A percentile compares a stretch with the other conserved stretches of the same genome.
phyloP scores from a whole-genome alignment of 2,888 invertebrate genomes.

The Ornithoptera priamus region DNA sequence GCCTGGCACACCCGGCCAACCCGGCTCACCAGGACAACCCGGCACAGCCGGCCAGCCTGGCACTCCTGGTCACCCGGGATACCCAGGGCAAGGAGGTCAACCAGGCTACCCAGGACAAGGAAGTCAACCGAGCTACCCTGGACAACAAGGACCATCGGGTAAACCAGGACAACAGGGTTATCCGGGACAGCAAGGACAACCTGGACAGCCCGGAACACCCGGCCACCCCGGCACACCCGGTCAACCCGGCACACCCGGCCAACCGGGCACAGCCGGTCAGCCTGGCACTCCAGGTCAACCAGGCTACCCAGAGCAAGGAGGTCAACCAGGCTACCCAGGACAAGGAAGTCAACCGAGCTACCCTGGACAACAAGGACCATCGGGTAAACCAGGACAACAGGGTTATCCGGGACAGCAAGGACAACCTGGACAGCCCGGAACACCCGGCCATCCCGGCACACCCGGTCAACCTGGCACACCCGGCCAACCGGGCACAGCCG shows the following conservation, averaged over 20 bases:
- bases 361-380: slow-evolving; percentile 36
- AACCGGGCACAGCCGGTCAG: slow-evolving; percentile 34
- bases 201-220: slow-evolving; percentile 41
- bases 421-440: slow-evolving; percentile 35
- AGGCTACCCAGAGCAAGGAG: slow-evolving; percentile 36
- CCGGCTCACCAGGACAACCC: slow-evolving; percentile 37
- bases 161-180: slow-evolving; percentile 47
- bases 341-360: slow-evolving; percentile 38
- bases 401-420: slow-evolving; percentile 39
- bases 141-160: slow-evolving; percentile 36
- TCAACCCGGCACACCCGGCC: slow-evolving; percentile 42
- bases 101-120: slow-evolving; percentile 46
- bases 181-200: slow-evolving; percentile 43
- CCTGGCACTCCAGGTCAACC: too few species aligned
- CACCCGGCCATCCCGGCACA: slow-evolving; percentile 27
- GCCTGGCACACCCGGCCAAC: slow-evolving; percentile 34
- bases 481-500: slow-evolving; percentile 32
- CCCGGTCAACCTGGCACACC: slow-evolving; percentile 29
- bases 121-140: slow-evolving; percentile 37
- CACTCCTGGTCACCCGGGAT: slow-evolving; percentile 35
- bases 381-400: slow-evolving; percentile 31
- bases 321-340: slow-evolving; percentile 36
- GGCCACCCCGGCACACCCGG: slow-evolving; percentile 29
- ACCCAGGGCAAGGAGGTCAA: slow-evolving; percentile 38
- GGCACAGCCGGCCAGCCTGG: slow-evolving; percentile 32